Base-by-base conservation (phyloP, 2,797 vertebrate species). In the Sternotherus odoratus region DNA sequence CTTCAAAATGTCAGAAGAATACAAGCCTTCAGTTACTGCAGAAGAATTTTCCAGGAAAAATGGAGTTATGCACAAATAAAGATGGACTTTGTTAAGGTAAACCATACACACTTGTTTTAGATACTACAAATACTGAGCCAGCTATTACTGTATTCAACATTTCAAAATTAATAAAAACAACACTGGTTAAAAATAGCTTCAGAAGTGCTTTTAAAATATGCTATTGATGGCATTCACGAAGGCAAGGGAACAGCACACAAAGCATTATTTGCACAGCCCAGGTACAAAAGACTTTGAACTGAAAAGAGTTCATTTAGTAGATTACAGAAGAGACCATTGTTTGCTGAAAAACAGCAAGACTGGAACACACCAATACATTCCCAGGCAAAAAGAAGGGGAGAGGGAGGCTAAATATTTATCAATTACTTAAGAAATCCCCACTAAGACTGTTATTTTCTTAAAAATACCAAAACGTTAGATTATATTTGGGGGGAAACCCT, bases 241-340 rank as follows among this genome's bases (percentile, higher is more conserved):
- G 86, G 77, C n/a, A 82, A 85, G 63, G 90, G 53, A 63, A 86
- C 75, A 92, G 89, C 93, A 97, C 79, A 96, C 24, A 92, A 95
- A 83, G 92, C 57, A 87, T 92, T 97, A 90, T 96, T 97, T 97
- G 96, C 86, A 91, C 74, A 96, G 90, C 9, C 69, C 82, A 86
- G 84, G 87, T 94, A 97, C 74, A 95, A 91, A 97, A 94, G 89
- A 43, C 87, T 82, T 87, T 36, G 74, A 93, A 93, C 26, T 83
- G 39, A 92, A 94, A 92, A 21, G 88, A 96, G 72, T 88, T 89
- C 39, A 56, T 21, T 12, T 86, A 91, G 93, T 91, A 91, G 86
- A 80, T 88, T 92, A 91, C 3, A 66, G 51, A 92, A 95, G 33
- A 79, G 1, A 0, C 50, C 30, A 75, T 12, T 87, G 91, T 93